Base-by-base conservation (phyloP, 2,797 vertebrate genomes). In the Microctenopoma steveboyesi region DNA sequence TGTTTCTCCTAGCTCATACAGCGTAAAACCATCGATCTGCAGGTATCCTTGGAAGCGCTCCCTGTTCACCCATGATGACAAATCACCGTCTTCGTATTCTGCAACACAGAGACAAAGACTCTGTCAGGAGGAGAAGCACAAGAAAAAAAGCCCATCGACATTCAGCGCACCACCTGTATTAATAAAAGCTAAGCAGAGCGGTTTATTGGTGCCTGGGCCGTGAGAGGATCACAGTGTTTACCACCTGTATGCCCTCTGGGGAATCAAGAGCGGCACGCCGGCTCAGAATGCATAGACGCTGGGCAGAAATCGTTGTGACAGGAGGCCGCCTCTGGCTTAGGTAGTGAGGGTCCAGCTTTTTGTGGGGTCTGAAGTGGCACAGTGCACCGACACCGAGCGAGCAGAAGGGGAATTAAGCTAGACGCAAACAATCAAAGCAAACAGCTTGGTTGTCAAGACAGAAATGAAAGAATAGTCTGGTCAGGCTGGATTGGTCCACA, bases 1-100 rank as follows among this genome's bases (percentile, higher is more conserved):
- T 82, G 97, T 99, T 74, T 99, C 98, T 87, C 96, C 96, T 8
- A 99, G 95, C 85, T 99, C 98, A 71, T 99, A 99, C 1, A 99
- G 84, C 0, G 96, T 96, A 77, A 98, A 99, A 42, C 97, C 97
- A 69, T 99, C 97, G 58, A 99, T 92, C 14, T 94, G 90, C 64
- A 98, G 95, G 79, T 98, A 99, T 40, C 94, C 94, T 86, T 96
- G 96, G 93, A 99, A 99, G 54, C 97, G 95, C 86, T 99, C 98
- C 74, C 94, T 95, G 22, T 95, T 98, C 84, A 99, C 95, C 98
- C 98, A 99, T 8, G 95, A 93, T 1, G 96, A 96, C 78, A 99
- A 90, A 85, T 95, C 95, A 15, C 96, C 95, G 69, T 99, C 98
- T 88, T 96, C 96, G 33, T 98, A 98, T 67, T 99, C 98, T 99